Percentiles rank a stretch among this genome's conserved stretches.
Evolutionary conservation across 2,113 vertebrate species (phyloP).

Genomic region (Ciconia boyciana): DNA sequence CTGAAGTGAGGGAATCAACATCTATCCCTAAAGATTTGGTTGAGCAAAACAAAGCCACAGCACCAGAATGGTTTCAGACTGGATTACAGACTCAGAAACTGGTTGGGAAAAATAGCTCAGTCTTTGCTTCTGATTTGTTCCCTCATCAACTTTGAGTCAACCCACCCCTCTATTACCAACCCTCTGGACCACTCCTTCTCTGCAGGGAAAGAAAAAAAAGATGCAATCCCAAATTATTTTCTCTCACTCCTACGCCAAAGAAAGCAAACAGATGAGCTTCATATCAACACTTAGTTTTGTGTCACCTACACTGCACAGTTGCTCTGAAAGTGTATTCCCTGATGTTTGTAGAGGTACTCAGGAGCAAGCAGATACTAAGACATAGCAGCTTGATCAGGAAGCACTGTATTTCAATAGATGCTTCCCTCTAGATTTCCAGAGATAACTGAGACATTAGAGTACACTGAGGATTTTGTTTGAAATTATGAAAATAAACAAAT

Average conservation of each 20-base stretch:
- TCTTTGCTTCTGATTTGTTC: neutral
- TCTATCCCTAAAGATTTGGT: neutral
- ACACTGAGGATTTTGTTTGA: neutral
- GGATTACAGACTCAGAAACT: neutral
- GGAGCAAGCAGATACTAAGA: neutral
- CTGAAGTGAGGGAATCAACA: neutral
- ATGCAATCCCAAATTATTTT: neutral
- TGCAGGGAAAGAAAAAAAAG: neutral
- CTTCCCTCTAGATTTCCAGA: neutral
- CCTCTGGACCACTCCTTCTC: neutral
- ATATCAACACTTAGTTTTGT: neutral
- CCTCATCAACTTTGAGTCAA: neutral
- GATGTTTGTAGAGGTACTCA: neutral
- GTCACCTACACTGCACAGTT: neutral
- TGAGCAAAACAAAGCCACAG: neutral
- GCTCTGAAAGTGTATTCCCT: neutral
- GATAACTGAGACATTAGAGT: neutral
- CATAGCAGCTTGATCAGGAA: neutral
- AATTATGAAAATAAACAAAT: neutral
- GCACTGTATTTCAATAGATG: neutral
- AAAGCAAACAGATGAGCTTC: neutral
- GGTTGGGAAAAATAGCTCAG: neutral
- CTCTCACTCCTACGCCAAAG: neutral
- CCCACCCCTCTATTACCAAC: neutral
- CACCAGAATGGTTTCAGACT: neutral